A percentile compares a stretch with the other conserved stretches of the same genome.
phyloP scores from a whole-genome alignment of 2,797 vertebrate genomes.

The Florisuga fusca region DNA sequence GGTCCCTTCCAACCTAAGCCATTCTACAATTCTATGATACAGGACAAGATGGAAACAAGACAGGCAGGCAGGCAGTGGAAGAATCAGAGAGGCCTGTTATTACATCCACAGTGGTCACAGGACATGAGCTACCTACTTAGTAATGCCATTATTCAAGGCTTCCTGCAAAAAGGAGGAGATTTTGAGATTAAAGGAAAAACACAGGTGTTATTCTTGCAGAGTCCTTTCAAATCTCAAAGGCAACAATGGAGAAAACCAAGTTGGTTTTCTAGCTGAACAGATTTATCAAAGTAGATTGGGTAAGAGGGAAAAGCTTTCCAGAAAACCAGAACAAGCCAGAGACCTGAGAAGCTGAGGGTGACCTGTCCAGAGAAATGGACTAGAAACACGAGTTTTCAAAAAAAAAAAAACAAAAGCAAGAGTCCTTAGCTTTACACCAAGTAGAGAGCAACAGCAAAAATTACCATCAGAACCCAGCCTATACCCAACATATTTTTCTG shows the following conservation, averaged over 20 bases:
- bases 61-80: background rate
- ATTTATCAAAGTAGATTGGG: background rate
- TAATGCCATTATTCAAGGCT: background rate
- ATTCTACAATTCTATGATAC: too few species aligned
- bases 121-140: background rate
- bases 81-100: background rate
- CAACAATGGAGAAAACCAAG: background rate
- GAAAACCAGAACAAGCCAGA: background rate
- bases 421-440: background rate
- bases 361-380: background rate
- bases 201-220: background rate
- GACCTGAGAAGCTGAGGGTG: background rate
- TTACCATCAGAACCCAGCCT: background rate
- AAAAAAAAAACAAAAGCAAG: background rate
- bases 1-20: too few species aligned
- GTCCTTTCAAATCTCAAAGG: background rate
- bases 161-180: background rate
- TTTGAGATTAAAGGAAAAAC: background rate
- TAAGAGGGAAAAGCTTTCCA: background rate
- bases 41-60: background rate
- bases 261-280: fast-evolving
- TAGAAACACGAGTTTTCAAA: background rate
- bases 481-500: background rate
- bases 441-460: background rate
- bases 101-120: background rate